These are phyloP conservation scores for Cosmopolites sordidus DNA, from an alignment of 2,888 invertebrate genomes.

Conservation along the genomic window DNA sequence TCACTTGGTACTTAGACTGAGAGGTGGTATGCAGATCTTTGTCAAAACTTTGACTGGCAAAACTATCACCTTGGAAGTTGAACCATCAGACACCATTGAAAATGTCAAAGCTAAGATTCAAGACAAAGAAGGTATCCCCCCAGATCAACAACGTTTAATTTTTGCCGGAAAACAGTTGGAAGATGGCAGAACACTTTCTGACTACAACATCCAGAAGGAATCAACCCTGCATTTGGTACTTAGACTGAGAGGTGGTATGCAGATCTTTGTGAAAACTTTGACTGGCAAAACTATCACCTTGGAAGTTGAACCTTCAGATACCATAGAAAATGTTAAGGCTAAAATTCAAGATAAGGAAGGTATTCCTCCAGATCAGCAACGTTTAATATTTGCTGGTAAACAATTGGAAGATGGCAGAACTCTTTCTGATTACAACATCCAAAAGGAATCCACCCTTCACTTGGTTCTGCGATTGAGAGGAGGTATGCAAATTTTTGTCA, in stretches of 20 bases:
- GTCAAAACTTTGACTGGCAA: constrained; percentile 92
- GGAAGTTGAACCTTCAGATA: constrained; percentile 88
- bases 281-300: constrained; percentile 92
- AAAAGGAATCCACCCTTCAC: constrained; percentile 93
- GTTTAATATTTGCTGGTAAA: constrained; percentile 89
- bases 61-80: constrained; percentile 88
- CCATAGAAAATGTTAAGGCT: constrained; percentile 92
- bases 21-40: constrained; percentile 98
- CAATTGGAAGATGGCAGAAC: constrained; percentile 93
- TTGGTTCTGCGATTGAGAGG: constrained; percentile 91
- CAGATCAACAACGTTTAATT: constrained; percentile 85
- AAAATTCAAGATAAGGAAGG: constrained; percentile 91
- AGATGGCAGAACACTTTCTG: constrained; percentile 77
- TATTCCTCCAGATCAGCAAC: constrained; percentile 86
- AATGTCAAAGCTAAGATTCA: constrained; percentile 93
- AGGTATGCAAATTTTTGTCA: constrained; percentile 72
- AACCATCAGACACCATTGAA: constrained; percentile 89
- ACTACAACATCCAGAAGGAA: constrained; percentile 93
- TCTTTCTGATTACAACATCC: constrained; percentile 78
- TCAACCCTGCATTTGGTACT: constrained; percentile 93
- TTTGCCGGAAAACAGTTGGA: constrained; percentile 93
- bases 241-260: constrained; percentile 94
- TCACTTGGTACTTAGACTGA: constrained; percentile 88
- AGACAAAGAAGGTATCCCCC: constrained; percentile 88
- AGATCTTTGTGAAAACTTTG: constrained; percentile 94